Evolutionary conservation across 1,140 invertebrate species (phyloP).

Genomic region (Drosophila lini): DNA sequence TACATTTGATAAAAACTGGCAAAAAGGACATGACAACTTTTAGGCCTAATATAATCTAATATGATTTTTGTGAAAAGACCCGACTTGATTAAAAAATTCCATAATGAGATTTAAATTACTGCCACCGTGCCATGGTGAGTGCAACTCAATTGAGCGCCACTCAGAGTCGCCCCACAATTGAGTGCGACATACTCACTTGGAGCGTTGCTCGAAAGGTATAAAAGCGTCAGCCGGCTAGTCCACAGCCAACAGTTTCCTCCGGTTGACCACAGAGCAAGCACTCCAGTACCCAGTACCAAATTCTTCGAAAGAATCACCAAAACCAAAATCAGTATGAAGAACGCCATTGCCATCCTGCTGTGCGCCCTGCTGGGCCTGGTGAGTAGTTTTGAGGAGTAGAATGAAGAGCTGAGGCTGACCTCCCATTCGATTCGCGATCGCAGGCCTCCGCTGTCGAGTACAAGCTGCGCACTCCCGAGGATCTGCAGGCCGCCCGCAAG

Average conservation of each 20-base stretch:
- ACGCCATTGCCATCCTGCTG: constrained; percentile 67
- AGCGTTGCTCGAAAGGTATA: constrained; percentile 56
- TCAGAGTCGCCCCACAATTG: constrained; percentile 57
- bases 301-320: not conserved
- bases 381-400: constrained; percentile 8
- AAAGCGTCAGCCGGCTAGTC: constrained; percentile 37
- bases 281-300: constrained; percentile 13
- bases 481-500: constrained; percentile 74
- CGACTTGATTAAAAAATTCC: constrained; percentile 35
- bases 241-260: constrained; percentile 63
- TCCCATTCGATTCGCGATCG: not conserved
- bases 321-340: constrained; percentile 62
- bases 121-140: constrained; percentile 19
- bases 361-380: constrained; percentile 76
- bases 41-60: not conserved
- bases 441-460: constrained; percentile 75
- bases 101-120: constrained; percentile 71
- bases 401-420: not conserved
- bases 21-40: not conserved
- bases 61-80: constrained; percentile 2
- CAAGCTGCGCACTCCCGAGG: constrained; percentile 78
- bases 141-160: constrained; percentile 71
- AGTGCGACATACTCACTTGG: constrained; percentile 34
- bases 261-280: constrained; percentile 31
- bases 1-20: not conserved